Conservation (phyloP, 2,797 vertebrate genomes). For the Lutjanus campechanus region DNA sequence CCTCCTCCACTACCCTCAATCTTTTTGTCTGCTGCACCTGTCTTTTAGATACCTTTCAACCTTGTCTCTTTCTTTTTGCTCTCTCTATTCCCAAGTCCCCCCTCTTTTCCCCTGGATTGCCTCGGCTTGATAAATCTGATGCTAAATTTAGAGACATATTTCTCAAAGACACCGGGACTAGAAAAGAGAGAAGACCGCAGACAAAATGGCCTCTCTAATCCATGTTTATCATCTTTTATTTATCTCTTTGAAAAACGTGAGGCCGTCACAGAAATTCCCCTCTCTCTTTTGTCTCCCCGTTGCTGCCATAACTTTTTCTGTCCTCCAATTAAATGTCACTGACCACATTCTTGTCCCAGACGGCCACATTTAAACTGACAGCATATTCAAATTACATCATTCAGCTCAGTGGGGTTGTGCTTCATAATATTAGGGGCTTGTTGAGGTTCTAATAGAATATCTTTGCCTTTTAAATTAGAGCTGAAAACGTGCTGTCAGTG, state of each 20-base stretch:
- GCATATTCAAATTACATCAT: constrained; percentile 69
- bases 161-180: constrained; percentile 76
- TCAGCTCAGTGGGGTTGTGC: constrained; percentile 66
- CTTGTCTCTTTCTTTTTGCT: constrained; percentile 77
- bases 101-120: constrained; percentile 76
- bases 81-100: constrained; percentile 76
- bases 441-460: constrained; percentile 77
- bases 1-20: constrained; percentile 74
- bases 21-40: constrained; percentile 81
- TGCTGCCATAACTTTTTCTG: constrained; percentile 57
- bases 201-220: constrained; percentile 77
- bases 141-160: constrained; percentile 91
- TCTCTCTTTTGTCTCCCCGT: constrained; percentile 52
- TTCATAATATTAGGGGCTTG: constrained; percentile 76
- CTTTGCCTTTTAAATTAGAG: constrained; percentile 73
- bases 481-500: constrained; percentile 63
- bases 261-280: constrained; percentile 57
- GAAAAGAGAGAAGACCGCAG: constrained; percentile 65
- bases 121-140: constrained; percentile 90
- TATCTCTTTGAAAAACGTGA: constrained; percentile 75
- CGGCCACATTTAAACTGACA: constrained; percentile 71
- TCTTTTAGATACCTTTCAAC: constrained; percentile 83
- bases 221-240: constrained; percentile 82
- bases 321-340: constrained; percentile 77
- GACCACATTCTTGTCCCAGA: constrained; percentile 59